Evolutionary conservation across 2,113 vertebrate genomes (phyloP).

Genomic region (Globicephala melas): DNA sequence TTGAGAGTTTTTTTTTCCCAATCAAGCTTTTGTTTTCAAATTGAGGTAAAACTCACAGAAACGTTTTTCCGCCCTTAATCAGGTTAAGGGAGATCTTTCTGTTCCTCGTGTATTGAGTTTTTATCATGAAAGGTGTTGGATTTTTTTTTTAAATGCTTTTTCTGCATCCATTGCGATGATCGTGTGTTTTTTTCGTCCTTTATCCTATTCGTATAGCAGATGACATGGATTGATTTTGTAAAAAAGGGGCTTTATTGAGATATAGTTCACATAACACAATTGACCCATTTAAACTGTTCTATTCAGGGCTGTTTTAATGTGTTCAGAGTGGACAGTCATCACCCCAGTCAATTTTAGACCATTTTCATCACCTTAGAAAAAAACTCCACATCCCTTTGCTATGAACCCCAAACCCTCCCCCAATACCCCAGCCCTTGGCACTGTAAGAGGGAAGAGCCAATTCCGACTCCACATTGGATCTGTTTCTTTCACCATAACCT

Average conservation of each 20-base stretch:
- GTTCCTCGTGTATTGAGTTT: not conserved
- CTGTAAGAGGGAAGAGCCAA: no score
- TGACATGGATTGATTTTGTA: not conserved
- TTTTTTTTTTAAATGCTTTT: not conserved
- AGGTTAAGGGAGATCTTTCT: not conserved
- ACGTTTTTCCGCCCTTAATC: fast-evolving
- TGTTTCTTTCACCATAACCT: no score
- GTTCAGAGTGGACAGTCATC: not conserved
- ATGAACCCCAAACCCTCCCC: no score
- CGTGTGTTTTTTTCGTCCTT: fast-evolving
- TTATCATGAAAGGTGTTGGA: not conserved
- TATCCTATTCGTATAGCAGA: not conserved
- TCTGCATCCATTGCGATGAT: fast-evolving
- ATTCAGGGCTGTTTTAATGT: not conserved
- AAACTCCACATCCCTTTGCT: not conserved
- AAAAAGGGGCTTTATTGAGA: not conserved
- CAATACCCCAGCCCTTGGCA: not conserved
- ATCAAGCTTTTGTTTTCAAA: not conserved
- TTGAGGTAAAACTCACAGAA: no score
- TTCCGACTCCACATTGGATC: no score
- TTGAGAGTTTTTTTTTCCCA: fast-evolving
- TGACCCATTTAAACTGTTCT: no score
- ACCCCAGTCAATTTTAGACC: not conserved
- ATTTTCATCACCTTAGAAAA: not conserved
- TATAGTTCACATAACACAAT: no score